These are phyloP conservation scores for Erpobdella octoculata DNA, from an alignment of 2,888 invertebrate species.

Conservation along the genomic window DNA sequence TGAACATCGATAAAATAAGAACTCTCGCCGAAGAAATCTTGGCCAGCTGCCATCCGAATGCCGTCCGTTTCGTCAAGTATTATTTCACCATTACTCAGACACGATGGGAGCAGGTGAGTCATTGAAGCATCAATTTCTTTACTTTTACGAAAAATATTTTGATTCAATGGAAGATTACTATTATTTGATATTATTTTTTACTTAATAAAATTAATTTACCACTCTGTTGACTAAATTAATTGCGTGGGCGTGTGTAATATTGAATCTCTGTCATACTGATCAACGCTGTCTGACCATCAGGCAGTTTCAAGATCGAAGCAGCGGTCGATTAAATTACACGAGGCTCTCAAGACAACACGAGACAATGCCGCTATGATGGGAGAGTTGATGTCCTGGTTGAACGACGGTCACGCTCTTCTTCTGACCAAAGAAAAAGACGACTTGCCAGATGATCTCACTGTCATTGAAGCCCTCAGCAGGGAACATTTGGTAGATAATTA, in stretches of 20 bases:
- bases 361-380: slow-evolving; percentile 49
- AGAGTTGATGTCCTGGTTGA: slow-evolving; percentile 49
- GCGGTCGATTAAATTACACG: slow-evolving; percentile 45
- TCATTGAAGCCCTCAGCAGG: slow-evolving; percentile 48
- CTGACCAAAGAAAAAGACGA: slow-evolving; percentile 49
- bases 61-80: slow-evolving; percentile 51
- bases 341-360: slow-evolving; percentile 46
- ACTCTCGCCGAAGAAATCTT: slow-evolving; percentile 48
- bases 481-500: slow-evolving; percentile 51
- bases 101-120: slow-evolving; percentile 43
- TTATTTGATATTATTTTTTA: too few species aligned
- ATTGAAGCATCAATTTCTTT: too few species aligned
- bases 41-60: slow-evolving; percentile 50
- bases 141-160: too few species aligned
- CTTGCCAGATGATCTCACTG: slow-evolving; percentile 49
- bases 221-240: too few species aligned
- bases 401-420: slow-evolving; percentile 49
- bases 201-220: too few species aligned
- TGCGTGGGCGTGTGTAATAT: too few species aligned
- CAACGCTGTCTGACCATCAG: slow-evolving; percentile 9
- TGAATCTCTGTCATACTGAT: too few species aligned
- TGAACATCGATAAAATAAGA: slow-evolving; percentile 48
- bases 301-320: slow-evolving; percentile 40
- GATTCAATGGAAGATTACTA: too few species aligned
- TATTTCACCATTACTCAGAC: slow-evolving; percentile 52